Evolutionary conservation across 2,888 invertebrate species (phyloP), one percentile per base, ranked within the genome.

Genomic region (Helobdella robusta): DNA sequence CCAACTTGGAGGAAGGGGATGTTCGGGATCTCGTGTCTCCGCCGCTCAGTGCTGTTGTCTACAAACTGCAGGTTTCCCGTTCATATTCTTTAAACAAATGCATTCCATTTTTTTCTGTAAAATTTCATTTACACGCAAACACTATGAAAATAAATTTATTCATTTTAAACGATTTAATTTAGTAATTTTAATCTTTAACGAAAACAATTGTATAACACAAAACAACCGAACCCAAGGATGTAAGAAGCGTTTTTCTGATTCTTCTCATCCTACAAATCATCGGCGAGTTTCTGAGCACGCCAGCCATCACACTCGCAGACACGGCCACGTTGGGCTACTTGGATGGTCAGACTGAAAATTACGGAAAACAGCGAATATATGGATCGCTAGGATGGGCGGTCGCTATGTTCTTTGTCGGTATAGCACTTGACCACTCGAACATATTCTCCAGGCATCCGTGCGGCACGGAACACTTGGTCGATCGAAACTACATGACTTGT

Each of bases 401-500:
- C 73, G 89, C 97, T 56, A 98, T 98, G 97, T 97, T 98, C 81
- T 88, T 97, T 78, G 93, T 98, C 67, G 92, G 68, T 15, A 73
- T 78, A 68, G 78, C 77, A 15, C 82, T 98, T 68, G 97, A 98
- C 81, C 92, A 95, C 79, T 93, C 94, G 66, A 93, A 93, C 25
- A 88, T 92, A 0, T 97, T 98, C 80, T 89, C 91, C 30, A 85
- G 89, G 73, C 91, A 92, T 80, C 92, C 92, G 0, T 94, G 93
- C 76, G 88, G 76, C 50, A 77, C 75, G 0, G 89, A 91, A 6
- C 89, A 89, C 74, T 84, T 85, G 68, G 86, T 89, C 77, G 97
- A 98, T 81, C 91, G 94, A 79, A 98, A 98, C 82, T 98, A 98
- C 81, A 93, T 92, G 40, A 91, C 97, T 70, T 98, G 97, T 79